Conservation (phyloP, 2,888 invertebrate species). For the Tipula confusa region DNA sequence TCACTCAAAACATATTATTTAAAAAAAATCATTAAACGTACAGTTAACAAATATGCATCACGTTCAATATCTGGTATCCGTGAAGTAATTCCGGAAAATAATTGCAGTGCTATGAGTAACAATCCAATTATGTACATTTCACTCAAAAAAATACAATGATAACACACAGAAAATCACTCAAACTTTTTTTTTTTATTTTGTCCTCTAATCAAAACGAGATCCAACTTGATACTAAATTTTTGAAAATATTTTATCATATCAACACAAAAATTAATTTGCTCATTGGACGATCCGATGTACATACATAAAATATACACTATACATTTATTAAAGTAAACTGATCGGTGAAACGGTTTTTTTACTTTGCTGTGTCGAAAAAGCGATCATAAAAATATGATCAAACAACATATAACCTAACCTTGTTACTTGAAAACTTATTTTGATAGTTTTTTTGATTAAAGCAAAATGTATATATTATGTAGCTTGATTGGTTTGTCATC, state of each 20-base stretch:
- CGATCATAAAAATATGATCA: neutral
- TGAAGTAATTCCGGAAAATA: neutral
- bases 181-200: neutral
- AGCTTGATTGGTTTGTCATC: too few relatives aligned
- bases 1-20: neutral
- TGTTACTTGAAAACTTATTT: neutral
- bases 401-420: neutral
- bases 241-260: neutral
- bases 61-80: neutral
- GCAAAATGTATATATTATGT: too few relatives aligned
- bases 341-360: neutral
- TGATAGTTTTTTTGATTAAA: too few relatives aligned
- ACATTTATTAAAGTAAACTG: neutral
- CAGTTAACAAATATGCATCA: neutral
- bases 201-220: neutral
- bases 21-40: neutral
- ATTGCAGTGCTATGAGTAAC: neutral
- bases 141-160: neutral
- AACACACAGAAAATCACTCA: neutral
- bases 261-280: too few relatives aligned
- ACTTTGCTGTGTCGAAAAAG: neutral
- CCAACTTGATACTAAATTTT: neutral
- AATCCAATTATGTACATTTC: neutral
- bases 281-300: neutral
- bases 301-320: neutral